A percentile compares a stretch with the other conserved stretches of the same genome.
These are phyloP conservation scores for Cavia aperea DNA, from an alignment of 2,113 vertebrate genomes.

Conservation along the genomic window DNA sequence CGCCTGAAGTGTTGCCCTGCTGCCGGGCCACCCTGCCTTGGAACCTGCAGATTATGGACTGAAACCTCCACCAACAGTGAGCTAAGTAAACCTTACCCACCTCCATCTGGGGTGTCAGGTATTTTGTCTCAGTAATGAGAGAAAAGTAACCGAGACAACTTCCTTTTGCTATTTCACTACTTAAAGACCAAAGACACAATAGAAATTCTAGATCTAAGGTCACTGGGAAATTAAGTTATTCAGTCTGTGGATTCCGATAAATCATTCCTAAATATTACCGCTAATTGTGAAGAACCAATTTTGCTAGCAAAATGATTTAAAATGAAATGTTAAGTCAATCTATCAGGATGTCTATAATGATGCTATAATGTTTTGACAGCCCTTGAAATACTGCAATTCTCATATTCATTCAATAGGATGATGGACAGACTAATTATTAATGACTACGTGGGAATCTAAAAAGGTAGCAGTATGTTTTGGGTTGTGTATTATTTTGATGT, in stretches of 20 bases:
- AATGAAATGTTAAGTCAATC: not conserved
- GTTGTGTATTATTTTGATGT: not conserved
- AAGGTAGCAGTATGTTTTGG: not conserved
- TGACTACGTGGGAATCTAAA: not conserved
- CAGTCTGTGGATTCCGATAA: not conserved
- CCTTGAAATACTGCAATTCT: not conserved
- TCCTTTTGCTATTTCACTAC: not conserved
- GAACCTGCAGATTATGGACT: too few species aligned
- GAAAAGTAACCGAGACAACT: too few species aligned
- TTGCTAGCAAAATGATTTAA: slow-evolving; percentile 5
- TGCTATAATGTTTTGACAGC: not conserved
- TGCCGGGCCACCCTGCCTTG: too few species aligned
- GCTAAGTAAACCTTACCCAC: too few species aligned
- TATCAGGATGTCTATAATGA: not conserved
- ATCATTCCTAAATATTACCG: not conserved
- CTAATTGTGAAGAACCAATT: slow-evolving; percentile 12
- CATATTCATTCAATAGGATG: not conserved
- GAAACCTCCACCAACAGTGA: too few species aligned
- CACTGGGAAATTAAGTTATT: slow-evolving; percentile 9
- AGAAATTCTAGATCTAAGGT: slow-evolving; percentile 5
- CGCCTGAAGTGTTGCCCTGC: too few species aligned
- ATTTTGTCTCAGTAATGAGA: too few species aligned
- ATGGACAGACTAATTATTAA: not conserved
- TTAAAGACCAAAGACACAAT: slow-evolving; percentile 5
- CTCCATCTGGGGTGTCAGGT: too few species aligned